These are phyloP conservation scores for Clupea harengus DNA, from an alignment of 2,113 vertebrate species.

Conservation along the genomic window DNA sequence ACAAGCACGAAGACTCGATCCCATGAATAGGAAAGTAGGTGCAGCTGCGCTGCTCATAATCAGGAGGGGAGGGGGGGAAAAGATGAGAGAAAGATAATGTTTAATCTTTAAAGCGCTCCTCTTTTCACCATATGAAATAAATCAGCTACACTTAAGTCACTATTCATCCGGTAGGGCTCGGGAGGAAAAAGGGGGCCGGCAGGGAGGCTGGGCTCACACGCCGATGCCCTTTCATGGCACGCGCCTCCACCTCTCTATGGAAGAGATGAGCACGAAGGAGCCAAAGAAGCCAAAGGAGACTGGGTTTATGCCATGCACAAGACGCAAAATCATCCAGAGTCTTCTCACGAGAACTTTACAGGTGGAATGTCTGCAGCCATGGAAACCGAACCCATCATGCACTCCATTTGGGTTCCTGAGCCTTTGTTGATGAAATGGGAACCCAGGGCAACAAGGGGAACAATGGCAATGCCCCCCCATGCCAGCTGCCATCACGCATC, in stretches of 20 bases:
- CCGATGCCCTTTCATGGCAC: slow-evolving; percentile 9
- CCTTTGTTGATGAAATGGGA: slow-evolving; percentile 2
- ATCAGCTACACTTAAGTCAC: slow-evolving; percentile 62
- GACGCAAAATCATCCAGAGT: not conserved
- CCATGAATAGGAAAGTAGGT: slow-evolving; percentile 78
- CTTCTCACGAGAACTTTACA: not conserved
- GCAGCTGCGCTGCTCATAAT: slow-evolving; percentile 82
- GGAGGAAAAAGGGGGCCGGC: not conserved
- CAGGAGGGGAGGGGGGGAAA: slow-evolving; percentile 43
- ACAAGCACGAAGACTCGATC: slow-evolving; percentile 57
- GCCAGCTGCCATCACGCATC: slow-evolving; percentile 2
- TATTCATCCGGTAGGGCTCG: slow-evolving; percentile 21
- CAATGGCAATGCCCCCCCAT: not conserved
- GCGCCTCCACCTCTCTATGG: not conserved
- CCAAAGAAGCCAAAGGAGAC: not conserved
- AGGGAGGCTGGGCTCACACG: slow-evolving; percentile 1
- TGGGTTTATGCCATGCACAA: not conserved
- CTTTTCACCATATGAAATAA: slow-evolving; percentile 74
- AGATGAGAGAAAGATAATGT: slow-evolving; percentile 68
- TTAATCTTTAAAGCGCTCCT: slow-evolving; percentile 72
- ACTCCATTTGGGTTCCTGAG: not conserved
- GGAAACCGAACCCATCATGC: not conserved
- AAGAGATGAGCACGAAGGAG: not conserved
- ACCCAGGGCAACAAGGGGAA: not conserved
- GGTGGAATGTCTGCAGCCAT: slow-evolving; percentile 15